A percentile compares a stretch with the other conserved stretches of the same genome.
These are phyloP conservation scores for Nothocercus nigrocapillus DNA, from an alignment of 2,113 vertebrate species.

Conservation along the genomic window DNA sequence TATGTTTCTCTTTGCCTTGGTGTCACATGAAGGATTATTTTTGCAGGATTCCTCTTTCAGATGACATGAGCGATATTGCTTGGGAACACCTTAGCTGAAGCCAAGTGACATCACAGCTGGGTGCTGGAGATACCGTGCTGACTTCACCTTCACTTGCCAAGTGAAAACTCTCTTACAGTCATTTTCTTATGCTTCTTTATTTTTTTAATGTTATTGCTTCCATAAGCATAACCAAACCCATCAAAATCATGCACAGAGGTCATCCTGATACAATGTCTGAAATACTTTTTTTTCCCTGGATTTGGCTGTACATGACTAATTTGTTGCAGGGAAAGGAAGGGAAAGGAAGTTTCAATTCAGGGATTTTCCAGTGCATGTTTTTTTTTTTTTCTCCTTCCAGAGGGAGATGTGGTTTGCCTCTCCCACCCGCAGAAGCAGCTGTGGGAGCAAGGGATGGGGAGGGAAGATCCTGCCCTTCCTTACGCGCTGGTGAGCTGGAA, in stretches of 20 bases:
- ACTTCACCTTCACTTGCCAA: background rate
- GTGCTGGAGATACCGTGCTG: background rate
- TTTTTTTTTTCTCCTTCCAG: constrained; percentile 12
- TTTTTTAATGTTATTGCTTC: background rate
- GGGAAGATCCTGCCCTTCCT: constrained; percentile 53
- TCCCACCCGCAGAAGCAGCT: constrained; percentile 63
- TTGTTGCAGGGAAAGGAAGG: constrained; percentile 47
- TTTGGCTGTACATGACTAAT: background rate
- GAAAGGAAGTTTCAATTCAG: constrained; percentile 52
- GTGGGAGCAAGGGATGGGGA: constrained; percentile 33
- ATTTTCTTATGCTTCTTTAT: background rate
- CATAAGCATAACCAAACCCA: background rate
- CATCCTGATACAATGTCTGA: background rate
- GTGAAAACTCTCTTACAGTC: background rate
- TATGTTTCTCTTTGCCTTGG: background rate
- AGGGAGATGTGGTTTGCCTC: constrained; percentile 58
- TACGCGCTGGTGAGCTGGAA: background rate
- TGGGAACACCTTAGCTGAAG: background rate
- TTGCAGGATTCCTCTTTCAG: background rate
- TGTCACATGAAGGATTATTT: background rate
- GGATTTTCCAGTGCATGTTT: constrained; percentile 44
- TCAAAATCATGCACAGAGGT: constrained; percentile 21
- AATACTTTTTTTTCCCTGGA: background rate
- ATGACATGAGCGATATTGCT: background rate
- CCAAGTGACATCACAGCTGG: background rate